Conservation (phyloP, 2,797 vertebrate species). For the Syndactyla subalaris region DNA sequence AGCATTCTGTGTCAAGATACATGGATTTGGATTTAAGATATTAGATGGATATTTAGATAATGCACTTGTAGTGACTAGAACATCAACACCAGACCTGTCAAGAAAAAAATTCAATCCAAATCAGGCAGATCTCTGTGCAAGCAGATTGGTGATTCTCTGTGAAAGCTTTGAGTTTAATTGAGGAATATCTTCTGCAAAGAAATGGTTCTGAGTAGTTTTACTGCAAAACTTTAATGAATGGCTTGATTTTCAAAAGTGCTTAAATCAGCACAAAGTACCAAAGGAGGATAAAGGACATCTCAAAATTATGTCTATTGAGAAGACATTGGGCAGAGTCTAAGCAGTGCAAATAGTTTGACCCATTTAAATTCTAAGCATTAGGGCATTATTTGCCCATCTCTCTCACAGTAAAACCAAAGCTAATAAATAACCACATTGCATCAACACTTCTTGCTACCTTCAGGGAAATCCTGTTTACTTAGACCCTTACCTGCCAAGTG, state of each 20-base stretch:
- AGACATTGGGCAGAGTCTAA: not conserved
- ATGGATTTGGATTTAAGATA: conserved; percentile 3
- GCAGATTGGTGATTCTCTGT: not conserved
- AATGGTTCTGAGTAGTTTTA: not conserved
- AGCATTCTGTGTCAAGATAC: not conserved
- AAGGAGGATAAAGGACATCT: not conserved
- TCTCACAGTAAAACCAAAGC: conserved; percentile 16
- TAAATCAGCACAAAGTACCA: not conserved
- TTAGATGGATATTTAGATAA: not conserved
- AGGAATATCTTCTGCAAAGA: not conserved
- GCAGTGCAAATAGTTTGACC: not conserved
- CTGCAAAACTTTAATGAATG: not conserved
- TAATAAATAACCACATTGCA: conserved; percentile 62
- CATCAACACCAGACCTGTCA: not conserved
- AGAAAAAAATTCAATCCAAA: not conserved
- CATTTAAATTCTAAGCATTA: conserved; percentile 5
- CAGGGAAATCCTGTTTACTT: conserved; percentile 21
- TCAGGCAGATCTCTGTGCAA: not conserved
- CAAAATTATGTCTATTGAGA: not conserved
- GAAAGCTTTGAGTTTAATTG: not conserved
- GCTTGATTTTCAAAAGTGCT: not conserved
- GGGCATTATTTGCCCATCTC: conserved; percentile 19
- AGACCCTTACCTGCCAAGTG: not conserved
- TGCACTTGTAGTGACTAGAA: not conserved
- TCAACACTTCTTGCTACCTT: conserved; percentile 8